These are phyloP conservation scores for Alcis repandata DNA, from an alignment of 2,888 invertebrate species.

Conservation along the genomic window DNA sequence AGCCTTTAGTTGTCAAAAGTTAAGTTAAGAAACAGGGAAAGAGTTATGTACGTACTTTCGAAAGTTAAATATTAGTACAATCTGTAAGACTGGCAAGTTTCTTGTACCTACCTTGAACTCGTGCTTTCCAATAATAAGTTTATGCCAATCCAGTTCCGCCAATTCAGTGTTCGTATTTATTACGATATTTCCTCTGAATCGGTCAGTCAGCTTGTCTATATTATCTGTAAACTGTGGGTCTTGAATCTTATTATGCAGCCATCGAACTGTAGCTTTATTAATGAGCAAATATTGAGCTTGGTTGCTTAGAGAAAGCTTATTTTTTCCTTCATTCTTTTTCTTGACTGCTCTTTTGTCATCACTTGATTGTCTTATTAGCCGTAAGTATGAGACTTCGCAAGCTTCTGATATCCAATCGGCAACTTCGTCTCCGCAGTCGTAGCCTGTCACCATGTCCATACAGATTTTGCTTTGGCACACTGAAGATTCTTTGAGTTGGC, in stretches of 20 bases:
- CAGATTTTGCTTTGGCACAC: slow-evolving; percentile 94
- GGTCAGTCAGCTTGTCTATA: slow-evolving; percentile 88
- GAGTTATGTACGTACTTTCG: too few species aligned
- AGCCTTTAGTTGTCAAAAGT: too few species aligned
- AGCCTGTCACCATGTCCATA: slow-evolving; percentile 91
- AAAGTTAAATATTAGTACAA: too few species aligned
- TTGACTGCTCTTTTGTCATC: slow-evolving; percentile 68
- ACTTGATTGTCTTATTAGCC: slow-evolving; percentile 88
- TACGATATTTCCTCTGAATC: slow-evolving; percentile 97
- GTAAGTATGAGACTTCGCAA: slow-evolving; percentile 89
- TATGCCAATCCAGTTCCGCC: slow-evolving; percentile 91
- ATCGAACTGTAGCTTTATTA: slow-evolving; percentile 91
- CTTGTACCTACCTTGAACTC: slow-evolving; percentile 87
- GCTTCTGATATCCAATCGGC: slow-evolving; percentile 93
- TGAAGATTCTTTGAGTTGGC: slow-evolving; percentile 62
- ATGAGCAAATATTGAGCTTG: slow-evolving; percentile 95
- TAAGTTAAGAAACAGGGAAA: too few species aligned
- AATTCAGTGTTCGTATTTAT: slow-evolving; percentile 91
- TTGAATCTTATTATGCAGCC: slow-evolving; percentile 88
- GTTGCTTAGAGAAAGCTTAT: slow-evolving; percentile 89
- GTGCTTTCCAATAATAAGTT: slow-evolving; percentile 88
- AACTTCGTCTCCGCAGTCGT: slow-evolving; percentile 94
- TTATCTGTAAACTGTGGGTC: slow-evolving; percentile 82
- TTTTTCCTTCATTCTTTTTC: slow-evolving; percentile 64
- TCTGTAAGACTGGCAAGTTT: neutral